Evolutionary conservation across 2,888 invertebrate genomes (phyloP).

Genomic region (Microdon myrmicae): DNA sequence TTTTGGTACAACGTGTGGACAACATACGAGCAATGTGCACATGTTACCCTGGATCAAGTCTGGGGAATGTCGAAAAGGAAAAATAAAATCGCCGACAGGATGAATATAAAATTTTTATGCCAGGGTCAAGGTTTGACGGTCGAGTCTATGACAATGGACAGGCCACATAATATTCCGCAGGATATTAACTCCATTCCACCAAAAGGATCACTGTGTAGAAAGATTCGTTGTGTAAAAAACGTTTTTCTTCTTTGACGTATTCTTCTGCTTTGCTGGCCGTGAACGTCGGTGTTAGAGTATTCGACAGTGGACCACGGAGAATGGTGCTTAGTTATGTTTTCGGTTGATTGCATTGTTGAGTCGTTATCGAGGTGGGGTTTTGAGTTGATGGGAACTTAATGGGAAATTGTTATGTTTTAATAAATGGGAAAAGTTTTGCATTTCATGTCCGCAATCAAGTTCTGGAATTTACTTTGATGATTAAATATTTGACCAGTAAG

Average conservation of each 20-base stretch:
- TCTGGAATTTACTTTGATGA: conserved; percentile 46
- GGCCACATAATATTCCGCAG: conserved; percentile 50
- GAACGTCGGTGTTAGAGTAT: conserved; percentile 18
- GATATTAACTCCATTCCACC: conserved; percentile 51
- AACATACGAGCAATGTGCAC: conserved; percentile 26
- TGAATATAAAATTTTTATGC: no score
- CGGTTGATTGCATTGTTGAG: conserved; percentile 35
- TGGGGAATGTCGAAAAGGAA: conserved; percentile 9
- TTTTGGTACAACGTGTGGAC: conserved; percentile 38
- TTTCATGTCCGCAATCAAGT: conserved; percentile 48
- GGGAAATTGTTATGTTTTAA: conserved; percentile 5
- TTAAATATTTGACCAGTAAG: conserved; percentile 27
- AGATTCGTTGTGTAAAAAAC: conserved; percentile 22
- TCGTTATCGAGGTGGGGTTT: conserved; percentile 6
- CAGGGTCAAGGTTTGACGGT: conserved; percentile 49
- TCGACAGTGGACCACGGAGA: conserved; percentile 7
- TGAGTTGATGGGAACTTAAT: no score
- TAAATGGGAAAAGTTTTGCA: conserved; percentile 37
- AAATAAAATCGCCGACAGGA: not conserved
- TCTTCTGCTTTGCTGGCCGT: conserved; percentile 19
- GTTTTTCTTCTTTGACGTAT: conserved; percentile 17
- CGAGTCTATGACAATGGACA: conserved; percentile 47
- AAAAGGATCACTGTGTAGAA: conserved; percentile 31
- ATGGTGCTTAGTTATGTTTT: conserved; percentile 42
- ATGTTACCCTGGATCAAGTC: conserved; percentile 41